Conservation (phyloP, 2,888 invertebrate genomes). For the Tolmerus cingulatus region DNA sequence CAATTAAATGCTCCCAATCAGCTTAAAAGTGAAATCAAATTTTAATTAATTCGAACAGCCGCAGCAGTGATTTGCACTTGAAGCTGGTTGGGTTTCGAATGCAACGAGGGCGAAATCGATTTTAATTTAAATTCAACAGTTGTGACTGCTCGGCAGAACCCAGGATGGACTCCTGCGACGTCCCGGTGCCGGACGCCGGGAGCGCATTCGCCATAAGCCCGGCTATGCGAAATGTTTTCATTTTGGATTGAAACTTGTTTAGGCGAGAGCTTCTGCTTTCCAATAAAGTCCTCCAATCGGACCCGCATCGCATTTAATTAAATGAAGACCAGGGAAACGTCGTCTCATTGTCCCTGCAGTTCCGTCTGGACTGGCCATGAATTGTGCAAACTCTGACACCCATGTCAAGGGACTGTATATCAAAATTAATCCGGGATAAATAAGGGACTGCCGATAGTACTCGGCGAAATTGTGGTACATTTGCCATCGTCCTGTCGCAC, state of each 20-base stretch:
- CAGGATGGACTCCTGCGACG: background rate
- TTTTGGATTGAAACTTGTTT: conserved; percentile 38
- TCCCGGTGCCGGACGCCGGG: background rate
- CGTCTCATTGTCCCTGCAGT: conserved; percentile 20
- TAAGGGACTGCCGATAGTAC: conserved; percentile 51
- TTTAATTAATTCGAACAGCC: conserved; percentile 51
- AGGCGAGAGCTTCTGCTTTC: conserved; percentile 43
- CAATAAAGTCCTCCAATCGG: conserved; percentile 51
- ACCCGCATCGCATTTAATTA: conserved; percentile 53
- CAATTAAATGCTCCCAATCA: conserved; percentile 53
- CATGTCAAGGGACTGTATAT: conserved; percentile 45
- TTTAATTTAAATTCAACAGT: conserved; percentile 46
- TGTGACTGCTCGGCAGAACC: background rate
- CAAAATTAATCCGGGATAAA: conserved; percentile 53
- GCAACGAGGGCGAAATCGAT: conserved; percentile 43
- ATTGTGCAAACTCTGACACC: conserved; percentile 46
- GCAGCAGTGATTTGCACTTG: conserved; percentile 38
- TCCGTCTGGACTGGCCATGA: conserved; percentile 41
- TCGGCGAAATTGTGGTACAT: conserved; percentile 46
- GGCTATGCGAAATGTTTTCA: conserved; percentile 44
- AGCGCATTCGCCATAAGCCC: background rate
- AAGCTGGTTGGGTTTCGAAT: background rate
- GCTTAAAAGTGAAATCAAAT: conserved; percentile 52
- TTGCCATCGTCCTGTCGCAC: conserved; percentile 49
- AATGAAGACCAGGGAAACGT: conserved; percentile 50